A percentile compares a stretch with the other conserved stretches of the same genome.
phyloP scores from a whole-genome alignment of 2,797 vertebrate genomes.

The Emydoidea blandingii region DNA sequence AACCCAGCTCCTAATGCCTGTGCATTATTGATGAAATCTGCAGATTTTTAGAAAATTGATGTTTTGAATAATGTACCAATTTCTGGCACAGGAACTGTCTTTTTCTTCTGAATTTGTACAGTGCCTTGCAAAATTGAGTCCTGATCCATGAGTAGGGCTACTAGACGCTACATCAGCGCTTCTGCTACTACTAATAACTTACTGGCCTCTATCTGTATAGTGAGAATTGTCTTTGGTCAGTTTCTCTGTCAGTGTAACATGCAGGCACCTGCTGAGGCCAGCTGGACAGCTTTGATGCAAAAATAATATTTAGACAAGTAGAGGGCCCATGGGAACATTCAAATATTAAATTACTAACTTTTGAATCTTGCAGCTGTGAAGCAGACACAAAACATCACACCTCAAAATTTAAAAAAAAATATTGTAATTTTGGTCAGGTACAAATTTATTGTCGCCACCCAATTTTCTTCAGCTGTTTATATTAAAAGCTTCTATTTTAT shows the following conservation, averaged over 20 bases:
- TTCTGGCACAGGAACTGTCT: not conserved
- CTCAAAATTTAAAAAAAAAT: not conserved
- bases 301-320: conserved; percentile 16
- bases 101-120: not conserved
- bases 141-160: not conserved
- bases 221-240: not conserved
- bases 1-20: not conserved
- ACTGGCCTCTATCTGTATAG: not conserved
- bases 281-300: not conserved
- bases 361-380: conserved; percentile 1
- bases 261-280: not conserved
- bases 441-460: not conserved
- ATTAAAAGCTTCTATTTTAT: not conserved
- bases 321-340: conserved; percentile 13
- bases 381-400: not conserved
- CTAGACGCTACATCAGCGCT: not conserved
- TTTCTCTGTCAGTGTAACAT: not conserved
- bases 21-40: not conserved
- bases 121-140: not conserved
- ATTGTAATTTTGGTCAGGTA: not conserved
- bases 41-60: not conserved
- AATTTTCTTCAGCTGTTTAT: not conserved
- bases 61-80: not conserved
- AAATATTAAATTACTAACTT: not conserved
- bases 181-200: not conserved